These are phyloP conservation scores for Coracopsis vasa DNA, from an alignment of 2,113 vertebrate species.

Conservation along the genomic window DNA sequence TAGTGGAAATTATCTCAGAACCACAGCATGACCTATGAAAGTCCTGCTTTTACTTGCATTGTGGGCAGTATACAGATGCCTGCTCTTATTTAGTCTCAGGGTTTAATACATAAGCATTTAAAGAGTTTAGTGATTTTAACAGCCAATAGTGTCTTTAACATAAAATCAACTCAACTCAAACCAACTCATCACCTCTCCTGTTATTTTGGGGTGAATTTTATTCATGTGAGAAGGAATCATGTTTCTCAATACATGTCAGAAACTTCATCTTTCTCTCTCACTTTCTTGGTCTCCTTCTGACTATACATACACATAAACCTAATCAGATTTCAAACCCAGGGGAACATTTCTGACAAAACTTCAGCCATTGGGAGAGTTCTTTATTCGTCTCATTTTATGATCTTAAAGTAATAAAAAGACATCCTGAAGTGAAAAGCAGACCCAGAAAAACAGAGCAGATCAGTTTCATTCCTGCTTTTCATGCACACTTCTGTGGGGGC, in stretches of 20 bases:
- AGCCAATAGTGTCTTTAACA: neutral
- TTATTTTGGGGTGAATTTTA: neutral
- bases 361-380: neutral
- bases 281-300: neutral
- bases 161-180: neutral
- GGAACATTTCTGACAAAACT: neutral
- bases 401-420: neutral
- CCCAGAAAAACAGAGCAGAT: neutral
- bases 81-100: neutral
- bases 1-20: neutral
- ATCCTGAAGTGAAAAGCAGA: neutral
- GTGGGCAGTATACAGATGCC: neutral
- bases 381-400: neutral
- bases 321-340: neutral
- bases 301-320: neutral
- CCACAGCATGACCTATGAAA: fast-evolving
- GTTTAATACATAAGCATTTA: neutral
- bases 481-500: neutral
- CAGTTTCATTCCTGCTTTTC: neutral
- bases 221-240: neutral
- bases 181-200: neutral
- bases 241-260: neutral
- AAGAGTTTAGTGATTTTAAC: neutral
- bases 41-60: neutral
- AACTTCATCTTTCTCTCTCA: neutral